Base-by-base conservation (phyloP, 2,113 vertebrate genomes). In the Anhinga rufa region DNA sequence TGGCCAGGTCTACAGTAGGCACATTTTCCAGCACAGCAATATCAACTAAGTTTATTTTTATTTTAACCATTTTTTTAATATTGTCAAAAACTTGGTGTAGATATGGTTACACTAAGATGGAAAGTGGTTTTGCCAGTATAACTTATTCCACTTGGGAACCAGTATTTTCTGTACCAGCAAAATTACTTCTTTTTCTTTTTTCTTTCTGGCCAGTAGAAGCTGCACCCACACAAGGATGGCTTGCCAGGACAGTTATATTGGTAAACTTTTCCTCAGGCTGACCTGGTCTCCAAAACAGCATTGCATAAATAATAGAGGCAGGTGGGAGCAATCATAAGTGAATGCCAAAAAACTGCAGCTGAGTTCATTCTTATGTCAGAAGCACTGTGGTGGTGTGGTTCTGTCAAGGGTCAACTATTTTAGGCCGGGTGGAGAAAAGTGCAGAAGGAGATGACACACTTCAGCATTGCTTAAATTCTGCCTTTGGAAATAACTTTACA, bases 391-490 rank as follows among this genome's bases (percentile, higher is more conserved):
- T 82, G 11, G 22, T 65, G 86, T 79, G 75, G 84, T 71, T 94
- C 86, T 87, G 65, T 92, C 58, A 91, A 85, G 84, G 93, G 92
- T 93, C 91, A 95, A 60, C 75, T 95, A 95, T 96, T 97, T 79
- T 77, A 46, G 40, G 49, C 54, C 2, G 17, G 26, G 74, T 91
- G 71, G 66, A 85, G 70, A 49, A 92, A 90, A 72, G 28, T 89
- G 49, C 48, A 90, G 48, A 54, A 85, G 57, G 29, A 87, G 92
- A 82, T 78, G 74, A 93, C 49, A 89, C 8, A 36, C 36, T 74
- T 82, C 52, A 65, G 7, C 12, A 61, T 70, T 16, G 4, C 61
- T 87, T 80, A 77, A 87, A 65, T 72, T 72, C 62, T 85, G 62
- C 46, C 44, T 95, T 82, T 55, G 12, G 86, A 95, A 94, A 74